These are phyloP conservation scores for Harpegnathos saltator DNA, from an alignment of 1,140 invertebrate genomes.

Conservation along the genomic window DNA sequence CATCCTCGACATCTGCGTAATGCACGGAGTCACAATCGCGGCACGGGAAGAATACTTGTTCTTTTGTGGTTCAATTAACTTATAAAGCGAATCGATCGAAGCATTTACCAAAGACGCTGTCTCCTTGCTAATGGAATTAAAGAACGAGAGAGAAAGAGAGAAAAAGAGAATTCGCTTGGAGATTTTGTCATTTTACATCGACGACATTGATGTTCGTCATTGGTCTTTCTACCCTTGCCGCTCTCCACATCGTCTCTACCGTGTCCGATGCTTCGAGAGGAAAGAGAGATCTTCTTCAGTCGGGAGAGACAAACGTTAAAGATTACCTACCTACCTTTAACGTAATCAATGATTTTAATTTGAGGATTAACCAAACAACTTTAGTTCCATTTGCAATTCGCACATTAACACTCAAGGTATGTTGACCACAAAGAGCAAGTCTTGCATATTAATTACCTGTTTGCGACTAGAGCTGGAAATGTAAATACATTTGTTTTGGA, in stretches of 20 bases:
- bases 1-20: conserved; percentile 94
- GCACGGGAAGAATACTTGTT: conserved; percentile 75
- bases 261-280: too few species aligned
- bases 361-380: not conserved
- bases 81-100: conserved; percentile 78
- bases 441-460: conserved; percentile 83
- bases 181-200: not conserved
- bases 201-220: too few species aligned
- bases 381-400: conserved; percentile 76
- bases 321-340: conserved; percentile 2
- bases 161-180: not conserved
- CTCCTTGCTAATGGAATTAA: conserved; percentile 71
- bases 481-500: conserved; percentile 85
- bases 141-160: too few species aligned
- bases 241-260: too few species aligned
- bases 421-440: conserved; percentile 85
- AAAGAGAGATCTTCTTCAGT: too few species aligned
- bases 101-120: conserved; percentile 55
- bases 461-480: conserved; percentile 83
- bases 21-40: conserved; percentile 68
- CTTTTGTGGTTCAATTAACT: conserved; percentile 84
- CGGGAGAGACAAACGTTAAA: conserved; percentile 16
- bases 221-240: too few species aligned
- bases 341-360: conserved; percentile 1
- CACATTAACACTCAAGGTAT: conserved; percentile 65